Conservation (phyloP, 2,113 vertebrate species). For the Oriolus oriolus region DNA sequence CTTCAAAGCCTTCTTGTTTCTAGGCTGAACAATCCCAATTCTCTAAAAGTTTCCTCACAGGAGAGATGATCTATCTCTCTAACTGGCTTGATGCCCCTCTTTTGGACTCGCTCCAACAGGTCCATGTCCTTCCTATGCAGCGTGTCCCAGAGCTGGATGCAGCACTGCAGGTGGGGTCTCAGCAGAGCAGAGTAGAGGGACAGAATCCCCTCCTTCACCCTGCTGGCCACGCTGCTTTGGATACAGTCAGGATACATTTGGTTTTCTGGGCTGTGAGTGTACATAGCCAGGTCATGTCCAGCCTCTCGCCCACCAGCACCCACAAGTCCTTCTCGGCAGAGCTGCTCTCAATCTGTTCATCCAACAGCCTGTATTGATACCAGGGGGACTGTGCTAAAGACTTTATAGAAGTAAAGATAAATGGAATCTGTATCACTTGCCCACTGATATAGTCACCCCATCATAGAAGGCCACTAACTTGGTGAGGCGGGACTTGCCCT, state of each 20-base stretch:
- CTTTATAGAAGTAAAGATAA: not conserved
- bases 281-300: accelerated
- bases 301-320: not conserved
- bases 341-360: not conserved
- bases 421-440: not conserved
- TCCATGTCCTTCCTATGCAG: not conserved
- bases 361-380: not conserved
- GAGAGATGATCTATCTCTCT: not conserved
- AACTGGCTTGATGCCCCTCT: not conserved
- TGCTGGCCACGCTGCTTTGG: not conserved
- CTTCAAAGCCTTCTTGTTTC: not conserved
- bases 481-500: not conserved
- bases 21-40: not conserved
- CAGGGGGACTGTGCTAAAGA: not conserved
- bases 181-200: not conserved
- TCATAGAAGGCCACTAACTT: not conserved
- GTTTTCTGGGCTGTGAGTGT: not conserved
- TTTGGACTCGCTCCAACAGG: not conserved
- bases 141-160: not conserved
- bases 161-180: not conserved
- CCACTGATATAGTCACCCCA: not conserved
- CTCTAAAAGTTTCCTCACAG: not conserved
- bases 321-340: not conserved
- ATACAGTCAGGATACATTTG: not conserved
- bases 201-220: not conserved